phyloP scores from a whole-genome alignment of 2,888 invertebrate species.

The Strigamia maritima region DNA sequence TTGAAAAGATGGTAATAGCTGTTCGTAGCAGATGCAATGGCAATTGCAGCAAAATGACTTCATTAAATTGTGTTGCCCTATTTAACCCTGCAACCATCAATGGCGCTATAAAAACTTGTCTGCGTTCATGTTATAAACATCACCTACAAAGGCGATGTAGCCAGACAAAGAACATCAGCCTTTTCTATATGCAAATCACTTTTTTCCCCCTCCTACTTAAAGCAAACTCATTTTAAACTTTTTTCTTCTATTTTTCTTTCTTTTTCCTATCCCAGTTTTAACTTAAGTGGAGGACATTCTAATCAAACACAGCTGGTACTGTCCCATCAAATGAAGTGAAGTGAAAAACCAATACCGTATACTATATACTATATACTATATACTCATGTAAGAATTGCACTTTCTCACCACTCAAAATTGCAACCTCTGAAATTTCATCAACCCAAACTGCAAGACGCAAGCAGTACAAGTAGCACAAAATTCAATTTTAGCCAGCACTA shows the following conservation, averaged over 20 bases:
- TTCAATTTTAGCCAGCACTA: constrained; percentile 9
- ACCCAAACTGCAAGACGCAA: constrained; percentile 7
- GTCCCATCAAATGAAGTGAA: constrained; percentile 27
- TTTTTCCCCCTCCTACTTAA: not conserved
- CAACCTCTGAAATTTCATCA: constrained; percentile 24
- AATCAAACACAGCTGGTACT: constrained; percentile 16
- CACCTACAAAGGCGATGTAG: not conserved
- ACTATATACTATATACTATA: not conserved
- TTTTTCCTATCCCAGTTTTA: not conserved
- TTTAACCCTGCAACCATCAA: constrained; percentile 25
- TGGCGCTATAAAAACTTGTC: constrained; percentile 9
- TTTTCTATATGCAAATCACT: constrained; percentile 12
- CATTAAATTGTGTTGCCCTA: constrained; percentile 24
- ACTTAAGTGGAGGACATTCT: constrained; percentile 16
- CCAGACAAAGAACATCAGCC: not conserved
- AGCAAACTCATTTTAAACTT: not conserved
- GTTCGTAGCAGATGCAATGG: not conserved
- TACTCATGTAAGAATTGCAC: too few species aligned
- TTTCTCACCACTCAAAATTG: constrained; percentile 20
- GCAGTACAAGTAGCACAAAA: not conserved
- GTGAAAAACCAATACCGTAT: constrained; percentile 24
- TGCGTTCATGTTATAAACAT: constrained; percentile 7
- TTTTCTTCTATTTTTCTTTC: not conserved
- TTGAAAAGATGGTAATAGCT: not conserved
- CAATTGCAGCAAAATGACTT: constrained; percentile 3